Evolutionary conservation across 1,140 invertebrate species (phyloP).

Genomic region (Zaprionus inermis): DNA sequence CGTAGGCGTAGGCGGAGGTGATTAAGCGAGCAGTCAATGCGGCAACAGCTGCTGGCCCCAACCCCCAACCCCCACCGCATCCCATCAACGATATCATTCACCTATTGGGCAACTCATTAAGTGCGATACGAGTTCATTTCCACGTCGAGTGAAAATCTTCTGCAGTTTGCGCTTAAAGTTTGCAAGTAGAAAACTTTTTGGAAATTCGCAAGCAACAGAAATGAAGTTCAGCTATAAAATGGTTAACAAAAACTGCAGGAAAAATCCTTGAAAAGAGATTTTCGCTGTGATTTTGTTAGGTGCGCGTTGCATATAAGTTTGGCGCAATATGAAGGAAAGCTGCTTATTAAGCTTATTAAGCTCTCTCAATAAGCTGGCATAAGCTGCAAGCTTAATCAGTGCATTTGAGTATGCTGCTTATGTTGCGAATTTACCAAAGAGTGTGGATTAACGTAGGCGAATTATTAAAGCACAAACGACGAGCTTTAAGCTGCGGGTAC

Average conservation of each 20-base stretch:
- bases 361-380: background rate
- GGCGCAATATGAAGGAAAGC: background rate
- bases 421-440: no score
- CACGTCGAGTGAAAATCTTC: background rate
- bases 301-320: constrained; percentile 15
- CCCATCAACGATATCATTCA: constrained; percentile 1
- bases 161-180: background rate
- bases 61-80: background rate
- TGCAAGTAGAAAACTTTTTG: background rate
- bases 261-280: constrained; percentile 16
- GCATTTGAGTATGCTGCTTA: background rate
- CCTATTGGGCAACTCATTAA: constrained; percentile 42
- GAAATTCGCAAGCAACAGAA: background rate
- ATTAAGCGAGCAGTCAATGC: constrained; percentile 8
- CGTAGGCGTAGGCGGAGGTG: background rate
- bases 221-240: background rate
- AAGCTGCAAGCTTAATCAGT: background rate
- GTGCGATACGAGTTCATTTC: constrained; percentile 1
- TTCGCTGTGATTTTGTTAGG: background rate
- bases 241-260: constrained; percentile 16
- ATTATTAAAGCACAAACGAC: background rate
- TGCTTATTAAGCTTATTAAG: background rate
- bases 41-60: constrained; percentile 1
- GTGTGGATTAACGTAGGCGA: background rate
- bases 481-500: background rate